Evolutionary conservation across 2,888 invertebrate genomes (phyloP).

Genomic region (Parnassius apollo): DNA sequence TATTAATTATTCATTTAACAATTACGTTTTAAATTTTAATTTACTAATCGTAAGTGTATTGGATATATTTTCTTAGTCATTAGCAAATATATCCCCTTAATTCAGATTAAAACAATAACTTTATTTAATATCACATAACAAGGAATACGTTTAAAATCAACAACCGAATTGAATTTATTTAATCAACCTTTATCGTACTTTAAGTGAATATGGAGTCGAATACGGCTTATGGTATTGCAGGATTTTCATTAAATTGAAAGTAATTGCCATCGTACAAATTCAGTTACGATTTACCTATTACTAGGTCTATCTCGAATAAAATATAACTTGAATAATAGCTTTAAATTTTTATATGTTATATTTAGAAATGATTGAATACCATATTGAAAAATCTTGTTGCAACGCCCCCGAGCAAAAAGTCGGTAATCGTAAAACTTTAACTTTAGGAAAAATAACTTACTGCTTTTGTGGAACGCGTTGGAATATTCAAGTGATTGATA

Average conservation of each 20-base stretch:
- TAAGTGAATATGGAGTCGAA: constrained; percentile 1
- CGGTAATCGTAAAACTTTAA: too few relatives aligned
- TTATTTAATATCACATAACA: constrained; percentile 14
- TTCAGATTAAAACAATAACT: constrained; percentile 21
- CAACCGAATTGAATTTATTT: constrained; percentile 21
- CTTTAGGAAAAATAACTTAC: too few relatives aligned
- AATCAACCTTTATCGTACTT: constrained; percentile 12
- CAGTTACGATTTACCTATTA: background rate
- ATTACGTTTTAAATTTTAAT: too few relatives aligned
- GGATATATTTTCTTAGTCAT: constrained; percentile 17
- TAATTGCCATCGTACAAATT: background rate
- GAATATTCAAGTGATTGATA: too few relatives aligned
- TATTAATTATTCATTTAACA: too few relatives aligned
- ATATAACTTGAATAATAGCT: background rate
- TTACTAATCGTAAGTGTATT: too few relatives aligned
- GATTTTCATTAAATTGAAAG: background rate
- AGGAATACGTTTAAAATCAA: constrained; percentile 22
- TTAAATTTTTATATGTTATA: too few relatives aligned
- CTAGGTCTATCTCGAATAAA: background rate
- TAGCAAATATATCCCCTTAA: constrained; percentile 9
- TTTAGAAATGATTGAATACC: too few relatives aligned
- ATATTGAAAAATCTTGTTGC: too few relatives aligned
- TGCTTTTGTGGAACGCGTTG: too few relatives aligned
- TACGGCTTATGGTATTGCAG: background rate
- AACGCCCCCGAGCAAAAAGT: too few relatives aligned